Base-by-base conservation (phyloP, 2,113 vertebrate genomes). In the Ochotona princeps region DNA sequence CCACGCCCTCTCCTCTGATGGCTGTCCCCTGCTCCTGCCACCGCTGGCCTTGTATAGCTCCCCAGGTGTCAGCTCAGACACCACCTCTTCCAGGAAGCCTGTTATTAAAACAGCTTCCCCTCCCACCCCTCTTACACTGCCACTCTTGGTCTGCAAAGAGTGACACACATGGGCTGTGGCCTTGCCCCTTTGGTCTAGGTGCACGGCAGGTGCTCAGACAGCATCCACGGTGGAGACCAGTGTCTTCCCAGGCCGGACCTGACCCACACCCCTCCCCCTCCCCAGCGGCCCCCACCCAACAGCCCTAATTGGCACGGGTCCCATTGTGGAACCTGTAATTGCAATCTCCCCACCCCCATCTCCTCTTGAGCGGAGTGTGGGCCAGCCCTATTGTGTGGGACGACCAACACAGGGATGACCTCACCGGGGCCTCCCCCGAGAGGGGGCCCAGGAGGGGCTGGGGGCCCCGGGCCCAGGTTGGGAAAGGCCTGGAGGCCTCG, bases 341-440 rank as follows among this genome's bases (percentile, higher is more conserved):
- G 90, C 83, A 10, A 17, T 2, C 85, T 75, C 70, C 78, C 57
- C 47, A n/a, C 32, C 82, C 81, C n/a, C 51, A 28, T 89, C 67
- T 87, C 72, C 81, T 91, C 91, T 92, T 25, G 28, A 47, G 83
- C 72, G 66, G 89, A 86, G 79, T 82, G 92, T 17, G 65, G 21
- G 74, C 38, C 1, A 0, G 17, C 26, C 90, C 96, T 35, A 87
- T 96, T 97, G 96, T 97, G 92, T 10, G 3, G 73, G 35, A n/a
- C 91, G 28, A 57, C 30, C 75, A 67, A 92, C 89, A 54, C 66
- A 60, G 21, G 60, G 47, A 76, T 96, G 96, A 96, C 96, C 95
- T 96, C 96, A 96, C 92, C 69, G 0, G 83, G 90, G 94, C 76
- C n/a, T n/a, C 94, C 83, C 92, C 96, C 28, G 38, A 85, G 88